Percentiles rank a stretch among this genome's conserved stretches.
These are phyloP conservation scores for Seriola quinqueradiata DNA, from an alignment of 2,113 vertebrate genomes.

Conservation along the genomic window DNA sequence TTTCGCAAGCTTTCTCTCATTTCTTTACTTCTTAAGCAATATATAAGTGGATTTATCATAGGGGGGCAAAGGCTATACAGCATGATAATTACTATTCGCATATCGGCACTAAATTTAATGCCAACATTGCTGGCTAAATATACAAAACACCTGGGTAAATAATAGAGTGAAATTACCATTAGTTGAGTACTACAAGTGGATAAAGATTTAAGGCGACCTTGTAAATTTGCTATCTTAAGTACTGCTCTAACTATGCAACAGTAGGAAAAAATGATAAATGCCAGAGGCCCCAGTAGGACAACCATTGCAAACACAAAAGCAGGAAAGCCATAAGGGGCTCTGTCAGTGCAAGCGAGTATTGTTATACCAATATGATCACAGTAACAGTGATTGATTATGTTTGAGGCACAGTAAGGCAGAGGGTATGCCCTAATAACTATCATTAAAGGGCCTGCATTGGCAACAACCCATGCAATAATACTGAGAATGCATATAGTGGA, in stretches of 20 bases:
- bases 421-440: constrained; percentile 63
- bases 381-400: constrained; percentile 73
- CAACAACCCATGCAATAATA: constrained; percentile 53
- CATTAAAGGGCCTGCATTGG: fast-evolving
- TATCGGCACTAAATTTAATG: constrained; percentile 55
- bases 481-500: constrained; percentile 59
- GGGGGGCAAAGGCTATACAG: constrained; percentile 74
- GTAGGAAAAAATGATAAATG: constrained; percentile 78
- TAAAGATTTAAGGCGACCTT: constrained; percentile 66
- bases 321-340: constrained; percentile 42
- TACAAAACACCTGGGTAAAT: constrained; percentile 76
- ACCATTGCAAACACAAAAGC: constrained; percentile 67
- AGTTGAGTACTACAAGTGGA: constrained; percentile 81
- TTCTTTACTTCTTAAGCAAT: constrained; percentile 76
- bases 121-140: constrained; percentile 70
- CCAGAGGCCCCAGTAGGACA: constrained; percentile 58
- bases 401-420: constrained; percentile 77
- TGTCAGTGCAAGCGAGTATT: constrained; percentile 68
- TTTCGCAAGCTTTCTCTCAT: constrained; percentile 68
- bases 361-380: constrained; percentile 78
- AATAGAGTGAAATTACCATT: constrained; percentile 74
- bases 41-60: constrained; percentile 79
- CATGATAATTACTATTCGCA: constrained; percentile 69
- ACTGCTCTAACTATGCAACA: constrained; percentile 67
- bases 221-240: constrained; percentile 40